Evolutionary conservation across 1,140 invertebrate species (phyloP).

Genomic region (Odontomachus brunneus): DNA sequence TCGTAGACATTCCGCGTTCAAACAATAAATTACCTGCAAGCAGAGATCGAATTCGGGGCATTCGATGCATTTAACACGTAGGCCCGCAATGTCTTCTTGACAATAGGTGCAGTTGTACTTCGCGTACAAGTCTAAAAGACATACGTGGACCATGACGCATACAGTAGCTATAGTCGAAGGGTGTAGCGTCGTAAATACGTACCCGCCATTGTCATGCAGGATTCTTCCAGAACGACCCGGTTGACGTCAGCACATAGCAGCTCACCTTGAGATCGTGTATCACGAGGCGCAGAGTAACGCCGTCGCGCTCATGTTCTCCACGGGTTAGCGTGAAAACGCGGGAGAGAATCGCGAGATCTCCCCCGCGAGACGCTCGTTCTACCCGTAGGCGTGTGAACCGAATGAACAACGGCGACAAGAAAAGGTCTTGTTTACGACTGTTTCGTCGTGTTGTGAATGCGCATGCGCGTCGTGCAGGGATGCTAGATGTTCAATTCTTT

Average conservation of each 20-base stretch:
- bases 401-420: constrained; percentile 50
- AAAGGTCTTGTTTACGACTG: constrained; percentile 81
- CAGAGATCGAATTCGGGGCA: constrained; percentile 95
- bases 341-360: constrained; percentile 51
- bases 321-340: constrained; percentile 55
- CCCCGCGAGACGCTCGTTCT: constrained; percentile 24
- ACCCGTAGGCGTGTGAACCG: constrained; percentile 43
- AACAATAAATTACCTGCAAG: constrained; percentile 91
- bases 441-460: constrained; percentile 66
- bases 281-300: constrained; percentile 42
- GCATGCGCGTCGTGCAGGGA: constrained; percentile 70
- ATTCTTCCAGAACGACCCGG: constrained; percentile 82
- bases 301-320: constrained; percentile 54
- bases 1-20: constrained; percentile 51
- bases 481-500: no score
- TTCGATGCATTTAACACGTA: constrained; percentile 94
- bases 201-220: constrained; percentile 83
- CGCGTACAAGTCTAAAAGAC: constrained; percentile 88
- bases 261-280: constrained; percentile 54
- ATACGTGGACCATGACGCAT: constrained; percentile 14
- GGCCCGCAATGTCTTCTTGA: constrained; percentile 94
- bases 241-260: constrained; percentile 83
- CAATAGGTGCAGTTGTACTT: constrained; percentile 96
- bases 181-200: constrained; percentile 70
- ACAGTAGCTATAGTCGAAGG: background rate